Conservation (phyloP, 1,140 invertebrate species). For the Drosophila bocki region DNA sequence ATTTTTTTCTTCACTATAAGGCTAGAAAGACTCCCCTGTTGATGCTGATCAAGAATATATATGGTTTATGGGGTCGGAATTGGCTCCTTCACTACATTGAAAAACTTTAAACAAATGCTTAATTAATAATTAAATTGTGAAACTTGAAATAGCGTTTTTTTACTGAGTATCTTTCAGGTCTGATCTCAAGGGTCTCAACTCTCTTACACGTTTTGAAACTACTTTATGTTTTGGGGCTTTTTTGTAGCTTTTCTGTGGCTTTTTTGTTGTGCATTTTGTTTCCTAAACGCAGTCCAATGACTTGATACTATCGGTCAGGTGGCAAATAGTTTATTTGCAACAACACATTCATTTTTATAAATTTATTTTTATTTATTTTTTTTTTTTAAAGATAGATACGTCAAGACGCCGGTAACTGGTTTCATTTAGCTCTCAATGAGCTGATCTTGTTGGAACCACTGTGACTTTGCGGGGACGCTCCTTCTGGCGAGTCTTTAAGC, state of each 20-base stretch:
- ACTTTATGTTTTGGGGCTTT: conserved; percentile 34
- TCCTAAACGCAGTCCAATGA: conserved; percentile 60
- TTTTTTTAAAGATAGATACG: conserved; percentile 16
- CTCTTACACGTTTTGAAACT: conserved; percentile 37
- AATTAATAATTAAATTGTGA: not conserved
- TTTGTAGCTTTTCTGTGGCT: conserved; percentile 1
- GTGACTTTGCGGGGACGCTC: conserved; percentile 3
- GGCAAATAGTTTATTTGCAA: conserved; percentile 24
- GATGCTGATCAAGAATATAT: no score
- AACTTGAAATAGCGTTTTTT: not conserved
- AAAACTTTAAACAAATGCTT: not conserved
- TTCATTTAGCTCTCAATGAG: conserved; percentile 22
- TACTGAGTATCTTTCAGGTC: conserved; percentile 4
- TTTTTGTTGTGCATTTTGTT: conserved; percentile 48
- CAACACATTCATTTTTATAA: conserved; percentile 19
- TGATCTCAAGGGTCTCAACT: not conserved
- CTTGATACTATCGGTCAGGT: conserved; percentile 47
- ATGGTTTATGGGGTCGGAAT: no score
- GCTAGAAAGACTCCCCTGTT: no score
- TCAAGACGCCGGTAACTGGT: conserved; percentile 54
- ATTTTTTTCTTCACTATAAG: no score
- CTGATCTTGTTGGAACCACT: conserved; percentile 2
- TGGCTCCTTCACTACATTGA: no score
- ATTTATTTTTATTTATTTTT: not conserved
- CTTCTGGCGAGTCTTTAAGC: conserved; percentile 18